phyloP scores from a whole-genome alignment of 35 echinoderm and acorn worm species.

The Apostichopus parvimensis region DNA sequence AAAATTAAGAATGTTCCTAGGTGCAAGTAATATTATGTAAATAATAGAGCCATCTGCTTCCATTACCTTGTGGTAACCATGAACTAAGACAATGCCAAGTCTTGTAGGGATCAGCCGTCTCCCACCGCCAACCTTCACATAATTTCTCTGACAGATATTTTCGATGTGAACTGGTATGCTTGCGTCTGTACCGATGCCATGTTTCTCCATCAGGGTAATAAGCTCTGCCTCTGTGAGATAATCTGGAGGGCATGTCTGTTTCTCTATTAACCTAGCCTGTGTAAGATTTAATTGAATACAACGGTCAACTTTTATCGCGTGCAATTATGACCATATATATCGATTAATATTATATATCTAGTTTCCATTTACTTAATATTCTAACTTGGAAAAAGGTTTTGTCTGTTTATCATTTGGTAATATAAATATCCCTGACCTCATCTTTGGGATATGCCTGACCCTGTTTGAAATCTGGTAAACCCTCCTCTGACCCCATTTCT shows the following conservation, averaged over 20 bases:
- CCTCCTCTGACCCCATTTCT: constrained; percentile 42
- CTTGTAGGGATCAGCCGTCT: constrained; percentile 79
- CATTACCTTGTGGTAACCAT: constrained; percentile 96
- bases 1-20: too few species aligned
- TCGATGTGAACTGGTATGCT: constrained; percentile 99
- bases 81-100: constrained; percentile 92
- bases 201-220: constrained; percentile 97
- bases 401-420: too few species aligned
- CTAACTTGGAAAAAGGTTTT: too few species aligned
- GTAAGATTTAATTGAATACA: neutral
- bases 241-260: constrained; percentile 91
- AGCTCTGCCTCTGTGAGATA: constrained; percentile 96
- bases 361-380: too few species aligned
- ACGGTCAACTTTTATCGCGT: too few species aligned
- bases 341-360: neutral
- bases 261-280: constrained; percentile 81
- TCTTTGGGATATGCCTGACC: constrained; percentile 74
- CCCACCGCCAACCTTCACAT: constrained; percentile 85
- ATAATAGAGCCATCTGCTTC: too few species aligned
- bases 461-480: constrained; percentile 63
- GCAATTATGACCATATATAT: too few species aligned
- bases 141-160: constrained; percentile 98
- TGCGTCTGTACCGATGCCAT: constrained; percentile 94
- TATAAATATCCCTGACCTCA: constrained; percentile 60
- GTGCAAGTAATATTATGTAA: too few species aligned